phyloP scores from a whole-genome alignment of 1,140 invertebrate genomes.

The Leptopilina boulardi region DNA sequence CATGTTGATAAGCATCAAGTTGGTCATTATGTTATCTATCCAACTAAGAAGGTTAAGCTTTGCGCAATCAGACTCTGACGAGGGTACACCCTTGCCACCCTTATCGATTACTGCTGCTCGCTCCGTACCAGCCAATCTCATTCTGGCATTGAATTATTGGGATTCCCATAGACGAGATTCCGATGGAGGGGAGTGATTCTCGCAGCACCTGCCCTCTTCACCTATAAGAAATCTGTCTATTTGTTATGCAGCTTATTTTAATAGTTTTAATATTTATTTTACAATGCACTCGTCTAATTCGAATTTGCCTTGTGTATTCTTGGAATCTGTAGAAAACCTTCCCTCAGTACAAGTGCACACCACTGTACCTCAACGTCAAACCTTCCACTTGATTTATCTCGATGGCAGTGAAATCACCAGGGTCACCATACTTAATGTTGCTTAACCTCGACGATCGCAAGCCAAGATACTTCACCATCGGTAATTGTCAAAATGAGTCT shows the following conservation, averaged over 20 bases:
- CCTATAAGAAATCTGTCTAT: neutral
- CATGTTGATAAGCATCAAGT: slow-evolving; percentile 2
- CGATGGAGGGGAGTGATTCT: neutral
- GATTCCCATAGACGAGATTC: slow-evolving; percentile 24
- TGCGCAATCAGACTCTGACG: slow-evolving; percentile 4
- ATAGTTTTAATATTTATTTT: no score
- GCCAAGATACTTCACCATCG: no score
- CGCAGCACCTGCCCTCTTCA: neutral
- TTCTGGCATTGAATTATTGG: slow-evolving; percentile 29
- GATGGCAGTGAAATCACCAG: no score
- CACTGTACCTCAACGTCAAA: no score
- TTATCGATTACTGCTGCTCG: slow-evolving; percentile 24
- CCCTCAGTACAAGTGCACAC: no score
- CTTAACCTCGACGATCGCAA: no score
- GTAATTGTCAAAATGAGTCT: no score
- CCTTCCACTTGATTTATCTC: no score
- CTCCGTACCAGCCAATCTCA: slow-evolving; percentile 19
- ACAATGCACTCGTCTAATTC: no score
- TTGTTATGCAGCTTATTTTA: neutral
- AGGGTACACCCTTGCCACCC: slow-evolving; percentile 16
- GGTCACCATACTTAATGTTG: no score
- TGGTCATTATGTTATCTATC: slow-evolving; percentile 2
- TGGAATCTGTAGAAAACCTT: no score
- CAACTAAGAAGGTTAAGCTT: slow-evolving; percentile 16
- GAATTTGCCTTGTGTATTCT: no score